Evolutionary conservation across 2,113 vertebrate genomes (phyloP).

Genomic region (Pantherophis guttatus): DNA sequence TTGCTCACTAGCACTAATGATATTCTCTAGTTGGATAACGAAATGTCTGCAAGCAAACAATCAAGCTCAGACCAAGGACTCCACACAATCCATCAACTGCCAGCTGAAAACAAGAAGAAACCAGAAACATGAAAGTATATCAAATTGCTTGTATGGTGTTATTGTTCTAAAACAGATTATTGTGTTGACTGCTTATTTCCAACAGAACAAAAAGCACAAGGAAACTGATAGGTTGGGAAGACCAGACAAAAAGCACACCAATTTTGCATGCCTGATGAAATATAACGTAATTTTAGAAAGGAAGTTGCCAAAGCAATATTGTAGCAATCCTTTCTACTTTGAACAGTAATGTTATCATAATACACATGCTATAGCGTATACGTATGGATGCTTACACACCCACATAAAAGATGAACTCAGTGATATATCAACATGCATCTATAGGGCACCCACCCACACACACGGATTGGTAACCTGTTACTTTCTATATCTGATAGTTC

Average conservation of each 20-base stretch:
- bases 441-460: background rate
- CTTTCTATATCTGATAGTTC: background rate
- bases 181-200: background rate
- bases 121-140: background rate
- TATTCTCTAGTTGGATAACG: background rate
- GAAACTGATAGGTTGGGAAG: background rate
- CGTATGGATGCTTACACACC: too few species aligned
- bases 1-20: background rate
- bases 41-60: background rate
- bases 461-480: background rate
- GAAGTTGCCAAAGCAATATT: background rate
- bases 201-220: background rate
- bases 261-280: background rate
- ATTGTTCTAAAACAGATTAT: background rate
- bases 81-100: background rate
- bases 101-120: background rate
- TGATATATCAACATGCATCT: background rate
- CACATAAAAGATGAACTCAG: background rate
- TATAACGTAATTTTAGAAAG: background rate
- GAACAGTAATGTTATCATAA: background rate
- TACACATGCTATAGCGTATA: background rate
- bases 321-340: background rate
- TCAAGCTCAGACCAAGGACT: background rate
- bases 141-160: background rate
- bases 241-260: background rate